Evolutionary conservation across 2,797 vertebrate genomes (phyloP).

Genomic region (Dallia pectoralis): DNA sequence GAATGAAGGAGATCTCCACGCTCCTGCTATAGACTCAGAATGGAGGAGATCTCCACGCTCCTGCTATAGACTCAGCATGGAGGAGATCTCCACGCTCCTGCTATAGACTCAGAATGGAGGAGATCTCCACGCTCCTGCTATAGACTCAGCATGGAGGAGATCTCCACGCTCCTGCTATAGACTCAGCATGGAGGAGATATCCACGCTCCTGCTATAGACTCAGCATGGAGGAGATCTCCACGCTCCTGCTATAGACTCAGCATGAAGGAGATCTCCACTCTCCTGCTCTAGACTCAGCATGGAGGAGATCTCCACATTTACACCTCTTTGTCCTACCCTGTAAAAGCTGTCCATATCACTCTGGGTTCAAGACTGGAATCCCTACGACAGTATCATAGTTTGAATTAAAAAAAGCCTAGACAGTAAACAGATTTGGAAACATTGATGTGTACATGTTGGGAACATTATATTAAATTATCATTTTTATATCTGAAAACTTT

Average conservation of each 20-base stretch:
- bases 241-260: too few species aligned
- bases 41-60: too few species aligned
- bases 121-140: not conserved
- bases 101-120: too few species aligned
- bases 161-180: too few species aligned
- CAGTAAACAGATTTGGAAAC: not conserved
- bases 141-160: not conserved
- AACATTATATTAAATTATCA: too few species aligned
- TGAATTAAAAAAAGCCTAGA: conserved; percentile 32
- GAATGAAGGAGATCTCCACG: not conserved
- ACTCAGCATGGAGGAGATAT: too few species aligned
- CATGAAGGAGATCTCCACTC: too few species aligned
- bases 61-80: not conserved
- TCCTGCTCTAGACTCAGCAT: not conserved
- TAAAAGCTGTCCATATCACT: conserved; percentile 60
- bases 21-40: not conserved
- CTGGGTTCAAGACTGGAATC: conserved; percentile 54
- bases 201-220: not conserved
- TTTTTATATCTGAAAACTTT: too few species aligned
- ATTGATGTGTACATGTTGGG: not conserved
- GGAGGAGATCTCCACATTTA: too few species aligned
- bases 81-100: not conserved
- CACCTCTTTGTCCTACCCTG: conserved; percentile 12
- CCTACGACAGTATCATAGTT: conserved; percentile 51
- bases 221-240: not conserved